phyloP scores from a whole-genome alignment of 2,888 invertebrate species.

The Chloromyia formosa region DNA sequence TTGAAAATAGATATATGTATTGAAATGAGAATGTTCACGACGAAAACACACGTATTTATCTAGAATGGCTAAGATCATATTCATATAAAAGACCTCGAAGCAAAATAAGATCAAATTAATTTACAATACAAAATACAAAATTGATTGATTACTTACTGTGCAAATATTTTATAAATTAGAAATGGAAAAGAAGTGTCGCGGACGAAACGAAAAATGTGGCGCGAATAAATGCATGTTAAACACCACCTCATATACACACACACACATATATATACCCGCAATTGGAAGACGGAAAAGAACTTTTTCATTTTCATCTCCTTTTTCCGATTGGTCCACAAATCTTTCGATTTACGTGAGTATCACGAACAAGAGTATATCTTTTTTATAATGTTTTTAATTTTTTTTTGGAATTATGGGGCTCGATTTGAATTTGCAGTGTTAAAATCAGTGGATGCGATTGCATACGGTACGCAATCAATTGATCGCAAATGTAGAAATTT shows the following conservation, averaged over 20 bases:
- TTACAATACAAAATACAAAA: conserved; percentile 2
- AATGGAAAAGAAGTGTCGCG: neutral
- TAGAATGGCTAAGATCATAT: conserved; percentile 18
- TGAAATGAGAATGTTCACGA: conserved; percentile 14
- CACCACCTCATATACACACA: no score
- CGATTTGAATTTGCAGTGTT: no score
- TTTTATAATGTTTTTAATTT: no score
- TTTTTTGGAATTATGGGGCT: no score
- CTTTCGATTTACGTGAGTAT: conserved; percentile 1
- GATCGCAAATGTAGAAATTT: no score
- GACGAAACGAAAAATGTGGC: no score
- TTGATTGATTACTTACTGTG: conserved; percentile 38
- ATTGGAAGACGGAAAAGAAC: neutral
- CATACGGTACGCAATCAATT: no score
- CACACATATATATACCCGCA: neutral
- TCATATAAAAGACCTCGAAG: neutral
- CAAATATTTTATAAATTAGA: neutral
- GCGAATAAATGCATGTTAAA: no score
- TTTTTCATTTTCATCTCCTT: no score
- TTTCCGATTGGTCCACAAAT: neutral
- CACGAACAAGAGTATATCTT: no score
- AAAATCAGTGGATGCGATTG: no score
- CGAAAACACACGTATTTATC: conserved; percentile 9
- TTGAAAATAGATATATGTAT: conserved; percentile 26
- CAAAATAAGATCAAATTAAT: conserved; percentile 36